Conservation (phyloP, 2,113 vertebrate genomes). For the Sterna hirundo region DNA sequence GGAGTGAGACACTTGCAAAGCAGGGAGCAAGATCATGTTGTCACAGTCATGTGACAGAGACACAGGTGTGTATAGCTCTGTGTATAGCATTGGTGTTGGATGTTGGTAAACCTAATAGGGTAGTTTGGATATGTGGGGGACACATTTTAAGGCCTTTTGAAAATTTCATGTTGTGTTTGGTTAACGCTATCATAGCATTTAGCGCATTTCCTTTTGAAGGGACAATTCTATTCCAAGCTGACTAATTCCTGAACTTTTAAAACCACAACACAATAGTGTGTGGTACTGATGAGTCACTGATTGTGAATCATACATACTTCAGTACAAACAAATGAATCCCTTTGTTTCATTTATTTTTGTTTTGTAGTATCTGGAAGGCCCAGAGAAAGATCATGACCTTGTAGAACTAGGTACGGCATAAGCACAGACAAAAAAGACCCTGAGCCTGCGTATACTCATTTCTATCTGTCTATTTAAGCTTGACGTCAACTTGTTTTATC, state of each 20-base stretch:
- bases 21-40: neutral
- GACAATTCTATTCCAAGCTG: neutral
- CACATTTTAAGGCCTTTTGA: neutral
- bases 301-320: neutral
- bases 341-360: neutral
- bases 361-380: neutral
- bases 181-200: neutral
- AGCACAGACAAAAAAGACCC: neutral
- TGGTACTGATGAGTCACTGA: neutral
- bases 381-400: neutral
- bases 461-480: neutral
- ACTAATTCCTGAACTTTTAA: neutral
- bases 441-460: neutral
- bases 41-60: neutral
- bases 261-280: neutral
- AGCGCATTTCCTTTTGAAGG: neutral
- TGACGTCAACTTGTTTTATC: neutral
- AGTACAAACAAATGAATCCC: neutral
- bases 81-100: neutral
- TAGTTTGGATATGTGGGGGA: neutral
- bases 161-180: neutral
- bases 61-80: neutral
- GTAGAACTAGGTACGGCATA: neutral
- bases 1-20: neutral
- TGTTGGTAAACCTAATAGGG: neutral